These are phyloP conservation scores for Oegoconia quadripuncta DNA, from an alignment of 2,888 invertebrate genomes.

Conservation along the genomic window DNA sequence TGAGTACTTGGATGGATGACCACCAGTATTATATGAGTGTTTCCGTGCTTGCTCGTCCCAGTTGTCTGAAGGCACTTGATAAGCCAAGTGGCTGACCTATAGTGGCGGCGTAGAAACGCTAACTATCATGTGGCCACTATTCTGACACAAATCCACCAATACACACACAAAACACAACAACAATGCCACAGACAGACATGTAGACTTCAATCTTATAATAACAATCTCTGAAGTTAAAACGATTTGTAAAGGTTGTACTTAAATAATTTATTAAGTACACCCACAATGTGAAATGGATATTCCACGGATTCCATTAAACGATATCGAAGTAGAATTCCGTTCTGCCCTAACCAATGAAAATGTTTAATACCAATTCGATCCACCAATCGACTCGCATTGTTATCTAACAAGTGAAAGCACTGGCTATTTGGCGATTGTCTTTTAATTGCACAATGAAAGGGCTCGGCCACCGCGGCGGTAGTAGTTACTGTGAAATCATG, in stretches of 20 bases:
- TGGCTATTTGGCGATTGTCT: conserved; percentile 1
- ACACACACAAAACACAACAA: too few relatives aligned
- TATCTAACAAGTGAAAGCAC: conserved; percentile 8
- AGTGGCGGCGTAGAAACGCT: too few relatives aligned
- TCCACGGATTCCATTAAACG: conserved; percentile 8
- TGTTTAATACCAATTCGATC: conserved; percentile 13
- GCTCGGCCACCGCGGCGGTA: background rate
- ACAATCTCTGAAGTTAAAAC: too few relatives aligned
- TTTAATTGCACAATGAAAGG: conserved; percentile 7
- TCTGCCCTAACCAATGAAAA: conserved; percentile 8
- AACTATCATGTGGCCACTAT: background rate
- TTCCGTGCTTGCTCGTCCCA: too few relatives aligned
- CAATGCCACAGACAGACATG: too few relatives aligned
- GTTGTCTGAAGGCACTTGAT: too few relatives aligned
- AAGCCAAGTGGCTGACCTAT: too few relatives aligned
- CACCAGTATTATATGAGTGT: too few relatives aligned
- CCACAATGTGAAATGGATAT: too few relatives aligned
- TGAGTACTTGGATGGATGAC: too few relatives aligned
- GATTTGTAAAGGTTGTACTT: conserved; percentile 4
- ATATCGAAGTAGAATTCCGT: conserved; percentile 1
- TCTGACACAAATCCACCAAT: too few relatives aligned
- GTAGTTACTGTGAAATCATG: background rate
- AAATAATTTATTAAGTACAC: conserved; percentile 10
- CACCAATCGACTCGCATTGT: conserved; percentile 9
- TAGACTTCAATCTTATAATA: too few relatives aligned